Conservation (phyloP, 2,888 invertebrate genomes). For the Hypselothyrea guttata region DNA sequence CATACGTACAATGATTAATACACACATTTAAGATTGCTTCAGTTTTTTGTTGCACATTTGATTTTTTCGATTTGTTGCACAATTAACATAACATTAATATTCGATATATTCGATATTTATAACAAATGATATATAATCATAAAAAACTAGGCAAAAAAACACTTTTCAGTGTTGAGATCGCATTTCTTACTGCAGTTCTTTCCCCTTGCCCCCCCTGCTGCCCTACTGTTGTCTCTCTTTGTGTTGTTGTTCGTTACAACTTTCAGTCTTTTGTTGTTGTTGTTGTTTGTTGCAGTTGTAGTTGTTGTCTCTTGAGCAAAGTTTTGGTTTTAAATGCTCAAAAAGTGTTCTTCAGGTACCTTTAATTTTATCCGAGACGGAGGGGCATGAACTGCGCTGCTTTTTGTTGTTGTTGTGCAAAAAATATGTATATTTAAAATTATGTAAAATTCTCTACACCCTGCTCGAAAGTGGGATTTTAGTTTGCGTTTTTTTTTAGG, state of each 20-base stretch:
- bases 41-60: slow-evolving; percentile 41
- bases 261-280: slow-evolving; percentile 63
- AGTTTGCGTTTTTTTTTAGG: too few species aligned
- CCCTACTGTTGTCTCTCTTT: slow-evolving; percentile 19
- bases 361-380: slow-evolving; percentile 36
- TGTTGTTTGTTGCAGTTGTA: slow-evolving; percentile 38
- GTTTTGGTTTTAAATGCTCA: slow-evolving; percentile 66
- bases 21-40: slow-evolving; percentile 64
- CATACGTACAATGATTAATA: slow-evolving; percentile 16
- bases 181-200: slow-evolving; percentile 27
- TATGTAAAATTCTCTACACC: too few species aligned
- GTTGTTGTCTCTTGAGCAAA: slow-evolving; percentile 54
- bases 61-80: slow-evolving; percentile 44
- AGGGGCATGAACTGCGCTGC: slow-evolving; percentile 24
- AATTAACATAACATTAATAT: slow-evolving; percentile 72
- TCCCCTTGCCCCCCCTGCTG: slow-evolving; percentile 9
- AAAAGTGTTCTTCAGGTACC: slow-evolving; percentile 70
- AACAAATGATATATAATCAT: slow-evolving; percentile 70
- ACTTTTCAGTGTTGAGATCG: slow-evolving; percentile 65
- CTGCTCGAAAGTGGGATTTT: too few species aligned
- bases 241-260: slow-evolving; percentile 23
- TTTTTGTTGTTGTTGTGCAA: slow-evolving; percentile 24
- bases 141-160: slow-evolving; percentile 33
- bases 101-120: slow-evolving; percentile 67
- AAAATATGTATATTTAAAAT: slow-evolving; percentile 32